Evolutionary conservation across 2,113 vertebrate species (phyloP).

Genomic region (Sigmodon hispidus): DNA sequence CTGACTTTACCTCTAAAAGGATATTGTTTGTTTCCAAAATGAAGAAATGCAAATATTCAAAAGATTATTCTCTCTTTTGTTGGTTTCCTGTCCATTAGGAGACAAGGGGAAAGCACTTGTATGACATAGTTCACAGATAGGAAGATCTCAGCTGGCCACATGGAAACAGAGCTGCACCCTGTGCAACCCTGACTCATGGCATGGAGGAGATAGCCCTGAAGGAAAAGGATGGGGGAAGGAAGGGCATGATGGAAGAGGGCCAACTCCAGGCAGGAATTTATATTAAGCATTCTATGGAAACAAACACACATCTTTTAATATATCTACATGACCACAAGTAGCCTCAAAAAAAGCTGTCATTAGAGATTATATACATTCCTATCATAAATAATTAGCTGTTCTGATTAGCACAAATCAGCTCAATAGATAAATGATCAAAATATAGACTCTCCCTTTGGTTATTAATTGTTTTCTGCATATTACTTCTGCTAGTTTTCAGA

Average conservation of each 20-base stretch:
- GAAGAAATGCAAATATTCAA: constrained; percentile 1
- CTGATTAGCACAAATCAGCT: neutral
- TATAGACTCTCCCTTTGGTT: neutral
- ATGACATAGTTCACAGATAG: neutral
- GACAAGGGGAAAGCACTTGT: neutral
- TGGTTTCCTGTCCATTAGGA: neutral
- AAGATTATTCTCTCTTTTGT: neutral
- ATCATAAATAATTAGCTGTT: neutral
- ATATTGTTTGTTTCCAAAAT: neutral
- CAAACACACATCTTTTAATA: neutral
- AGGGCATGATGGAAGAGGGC: neutral
- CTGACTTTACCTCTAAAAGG: neutral
- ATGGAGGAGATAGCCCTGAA: neutral
- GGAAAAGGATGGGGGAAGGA: neutral
- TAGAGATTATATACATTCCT: neutral
- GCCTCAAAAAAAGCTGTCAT: neutral
- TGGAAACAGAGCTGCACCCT: neutral
- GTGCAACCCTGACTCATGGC: neutral
- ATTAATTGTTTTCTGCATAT: neutral
- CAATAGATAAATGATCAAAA: neutral
- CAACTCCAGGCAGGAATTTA: neutral
- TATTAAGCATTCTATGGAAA: neutral
- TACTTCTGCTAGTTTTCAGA: neutral
- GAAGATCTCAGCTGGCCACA: neutral
- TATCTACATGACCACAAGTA: neutral